Percentiles rank a stretch among this genome's conserved stretches.
Conservation (phyloP, 2,113 vertebrate species). For the Egretta garzetta region DNA sequence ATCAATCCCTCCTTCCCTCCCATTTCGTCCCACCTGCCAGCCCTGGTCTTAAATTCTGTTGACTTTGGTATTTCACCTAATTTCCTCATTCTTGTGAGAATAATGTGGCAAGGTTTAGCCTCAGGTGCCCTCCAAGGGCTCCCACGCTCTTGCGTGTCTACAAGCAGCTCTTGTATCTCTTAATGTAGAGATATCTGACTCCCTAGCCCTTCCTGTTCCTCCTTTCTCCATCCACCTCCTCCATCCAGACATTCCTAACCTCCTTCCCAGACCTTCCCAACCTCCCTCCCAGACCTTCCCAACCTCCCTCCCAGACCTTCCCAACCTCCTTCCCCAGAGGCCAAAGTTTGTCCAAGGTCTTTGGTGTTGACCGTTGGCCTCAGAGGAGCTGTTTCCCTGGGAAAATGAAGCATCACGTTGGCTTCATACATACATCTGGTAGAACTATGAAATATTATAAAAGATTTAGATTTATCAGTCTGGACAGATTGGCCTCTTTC, state of each 20-base stretch:
- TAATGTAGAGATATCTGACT: background rate
- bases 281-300: background rate
- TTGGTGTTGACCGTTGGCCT: background rate
- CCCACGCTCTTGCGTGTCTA: fast-evolving
- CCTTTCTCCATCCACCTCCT: background rate
- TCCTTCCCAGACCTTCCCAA: background rate
- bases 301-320: too few relatives aligned
- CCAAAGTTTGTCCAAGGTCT: constrained; percentile 19
- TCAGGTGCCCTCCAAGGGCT: background rate
- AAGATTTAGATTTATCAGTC: constrained; percentile 64
- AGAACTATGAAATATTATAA: constrained; percentile 54
- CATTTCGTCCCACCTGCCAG: background rate
- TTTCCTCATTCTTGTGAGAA: background rate
- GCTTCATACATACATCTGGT: background rate
- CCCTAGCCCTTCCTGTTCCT: background rate
- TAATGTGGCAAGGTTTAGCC: background rate
- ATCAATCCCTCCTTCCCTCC: background rate
- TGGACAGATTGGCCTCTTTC: constrained; percentile 52
- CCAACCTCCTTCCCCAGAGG: background rate
- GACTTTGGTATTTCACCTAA: background rate
- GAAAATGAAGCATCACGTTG: background rate
- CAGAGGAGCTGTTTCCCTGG: background rate
- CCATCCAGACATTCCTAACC: background rate
- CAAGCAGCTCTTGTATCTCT: background rate
- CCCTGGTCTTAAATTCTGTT: background rate